phyloP scores from a whole-genome alignment of 2,888 invertebrate species.

The Tuta absoluta region DNA sequence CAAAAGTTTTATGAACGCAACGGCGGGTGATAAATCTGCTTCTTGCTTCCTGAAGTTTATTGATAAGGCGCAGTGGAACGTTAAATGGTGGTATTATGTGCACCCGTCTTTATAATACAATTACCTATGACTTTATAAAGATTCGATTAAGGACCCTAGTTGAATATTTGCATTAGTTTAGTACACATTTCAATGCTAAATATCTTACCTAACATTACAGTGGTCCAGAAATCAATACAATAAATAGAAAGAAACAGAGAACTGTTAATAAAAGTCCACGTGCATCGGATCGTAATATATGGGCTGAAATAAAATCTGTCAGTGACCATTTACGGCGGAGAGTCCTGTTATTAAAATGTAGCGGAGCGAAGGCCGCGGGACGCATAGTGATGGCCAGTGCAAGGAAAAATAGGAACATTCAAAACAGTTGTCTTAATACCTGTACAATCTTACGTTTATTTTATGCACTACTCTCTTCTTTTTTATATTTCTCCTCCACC shows the following conservation, averaged over 20 bases:
- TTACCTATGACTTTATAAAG: too few species aligned
- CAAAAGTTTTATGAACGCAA: background rate
- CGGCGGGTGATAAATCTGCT: background rate
- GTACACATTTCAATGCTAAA: too few species aligned
- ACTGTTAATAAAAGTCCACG: constrained; percentile 62
- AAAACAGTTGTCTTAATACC: too few species aligned
- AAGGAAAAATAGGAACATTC: background rate
- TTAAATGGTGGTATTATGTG: constrained; percentile 4
- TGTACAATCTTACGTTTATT: too few species aligned
- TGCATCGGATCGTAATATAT: constrained; percentile 69
- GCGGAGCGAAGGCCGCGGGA: constrained; percentile 50
- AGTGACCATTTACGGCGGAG: constrained; percentile 73
- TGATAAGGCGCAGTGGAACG: constrained; percentile 27
- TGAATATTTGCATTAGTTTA: too few species aligned
- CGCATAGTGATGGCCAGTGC: background rate
- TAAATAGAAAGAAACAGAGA: constrained; percentile 9
- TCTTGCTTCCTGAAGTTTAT: constrained; percentile 16
- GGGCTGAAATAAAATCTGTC: constrained; percentile 76
- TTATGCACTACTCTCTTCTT: too few species aligned
- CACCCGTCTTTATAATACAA: background rate
- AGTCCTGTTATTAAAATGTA: constrained; percentile 79
- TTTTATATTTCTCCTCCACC: too few species aligned
- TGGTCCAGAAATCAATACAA: background rate
- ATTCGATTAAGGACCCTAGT: too few species aligned
- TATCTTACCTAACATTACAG: background rate